A percentile compares a stretch with the other conserved stretches of the same genome.
Conservation (phyloP, 1,140 invertebrate genomes). For the Drosophila kikkawai region DNA sequence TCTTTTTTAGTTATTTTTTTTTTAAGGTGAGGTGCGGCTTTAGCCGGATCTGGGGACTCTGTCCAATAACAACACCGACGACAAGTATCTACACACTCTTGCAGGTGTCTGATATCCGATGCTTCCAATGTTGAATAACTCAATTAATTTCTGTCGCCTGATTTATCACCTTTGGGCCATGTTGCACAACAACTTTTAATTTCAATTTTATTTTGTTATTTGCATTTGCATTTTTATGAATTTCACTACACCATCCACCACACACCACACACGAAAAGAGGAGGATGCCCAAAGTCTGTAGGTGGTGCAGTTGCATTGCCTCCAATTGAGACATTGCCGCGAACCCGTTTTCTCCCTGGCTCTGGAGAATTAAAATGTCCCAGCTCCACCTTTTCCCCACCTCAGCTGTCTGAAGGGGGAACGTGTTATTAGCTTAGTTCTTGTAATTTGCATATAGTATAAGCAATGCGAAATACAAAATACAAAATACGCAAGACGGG, state of each 20-base stretch:
- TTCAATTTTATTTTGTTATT: conserved; percentile 79
- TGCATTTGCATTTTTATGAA: conserved; percentile 72
- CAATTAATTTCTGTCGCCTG: conserved; percentile 85
- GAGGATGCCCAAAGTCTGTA: conserved; percentile 48
- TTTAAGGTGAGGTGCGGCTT: conserved; percentile 59
- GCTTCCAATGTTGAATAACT: conserved; percentile 80
- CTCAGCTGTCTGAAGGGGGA: conserved; percentile 36
- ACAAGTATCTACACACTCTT: conserved; percentile 63
- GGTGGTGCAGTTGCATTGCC: conserved; percentile 44
- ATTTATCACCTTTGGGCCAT: conserved; percentile 79
- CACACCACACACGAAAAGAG: conserved; percentile 25
- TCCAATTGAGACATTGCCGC: conserved; percentile 69
- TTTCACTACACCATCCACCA: conserved; percentile 42
- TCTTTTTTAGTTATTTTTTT: not conserved
- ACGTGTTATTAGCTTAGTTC: conserved; percentile 79
- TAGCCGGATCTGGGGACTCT: conserved; percentile 53
- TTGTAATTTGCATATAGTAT: conserved; percentile 77
- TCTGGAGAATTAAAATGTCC: conserved; percentile 72
- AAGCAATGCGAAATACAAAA: not conserved
- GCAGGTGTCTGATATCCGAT: conserved; percentile 56
- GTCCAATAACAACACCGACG: conserved; percentile 77
- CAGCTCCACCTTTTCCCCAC: conserved; percentile 27
- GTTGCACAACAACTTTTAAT: conserved; percentile 74
- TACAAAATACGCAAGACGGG: conserved; percentile 5
- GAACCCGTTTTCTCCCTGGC: conserved; percentile 39